Evolutionary conservation across 2,888 invertebrate genomes (phyloP).

Genomic region (Harpagoxenus sublaevis): DNA sequence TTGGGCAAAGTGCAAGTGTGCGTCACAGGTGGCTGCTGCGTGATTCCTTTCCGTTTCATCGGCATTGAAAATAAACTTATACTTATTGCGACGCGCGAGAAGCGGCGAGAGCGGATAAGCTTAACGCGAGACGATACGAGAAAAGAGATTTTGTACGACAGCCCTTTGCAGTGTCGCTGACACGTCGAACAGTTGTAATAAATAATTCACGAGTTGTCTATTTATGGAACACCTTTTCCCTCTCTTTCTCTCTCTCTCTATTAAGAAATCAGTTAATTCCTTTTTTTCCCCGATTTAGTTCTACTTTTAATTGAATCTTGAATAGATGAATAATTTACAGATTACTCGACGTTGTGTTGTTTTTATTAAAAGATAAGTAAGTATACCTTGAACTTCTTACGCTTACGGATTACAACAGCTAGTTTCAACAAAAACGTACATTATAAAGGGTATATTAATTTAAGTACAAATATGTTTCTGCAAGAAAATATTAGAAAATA

Average conservation of each 20-base stretch:
- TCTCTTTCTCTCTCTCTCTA: background rate
- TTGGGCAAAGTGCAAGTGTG: slow-evolving; percentile 34
- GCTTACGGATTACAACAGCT: background rate
- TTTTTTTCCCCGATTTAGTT: background rate
- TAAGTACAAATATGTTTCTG: background rate
- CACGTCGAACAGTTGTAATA: background rate
- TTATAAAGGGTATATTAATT: background rate
- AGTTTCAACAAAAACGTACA: background rate
- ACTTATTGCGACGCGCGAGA: background rate
- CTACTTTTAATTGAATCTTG: slow-evolving; percentile 3
- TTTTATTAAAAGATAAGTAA: background rate
- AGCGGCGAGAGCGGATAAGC: background rate
- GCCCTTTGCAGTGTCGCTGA: background rate
- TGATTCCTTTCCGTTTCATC: slow-evolving; percentile 6
- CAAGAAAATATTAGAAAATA: background rate
- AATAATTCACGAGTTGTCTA: background rate
- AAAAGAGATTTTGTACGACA: background rate
- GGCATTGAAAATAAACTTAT: slow-evolving; percentile 15
- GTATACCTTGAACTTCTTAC: background rate
- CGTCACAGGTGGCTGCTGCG: slow-evolving; percentile 24
- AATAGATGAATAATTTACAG: background rate
- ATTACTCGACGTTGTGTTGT: background rate
- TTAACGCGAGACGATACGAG: background rate
- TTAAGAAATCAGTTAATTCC: background rate
- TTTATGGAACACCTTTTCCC: background rate